These are phyloP conservation scores for Slavum lentiscoides DNA, from an alignment of 2,888 invertebrate species.

Conservation along the genomic window DNA sequence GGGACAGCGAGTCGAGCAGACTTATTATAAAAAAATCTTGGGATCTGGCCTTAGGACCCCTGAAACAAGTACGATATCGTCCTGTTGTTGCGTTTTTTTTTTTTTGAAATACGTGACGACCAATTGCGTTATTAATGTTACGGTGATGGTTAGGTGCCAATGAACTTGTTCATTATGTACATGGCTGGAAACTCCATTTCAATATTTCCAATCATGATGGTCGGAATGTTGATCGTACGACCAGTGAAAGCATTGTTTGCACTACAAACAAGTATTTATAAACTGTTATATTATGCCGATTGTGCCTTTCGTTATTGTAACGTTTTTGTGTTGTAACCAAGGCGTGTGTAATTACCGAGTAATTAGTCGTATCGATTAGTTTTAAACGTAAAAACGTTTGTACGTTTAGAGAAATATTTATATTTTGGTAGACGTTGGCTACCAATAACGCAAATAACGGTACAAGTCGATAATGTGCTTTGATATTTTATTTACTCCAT, in stretches of 20 bases:
- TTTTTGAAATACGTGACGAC: not conserved
- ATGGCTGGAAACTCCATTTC: slow-evolving; percentile 99
- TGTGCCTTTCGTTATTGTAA: not conserved
- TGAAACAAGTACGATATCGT: slow-evolving; percentile 75
- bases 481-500: no score
- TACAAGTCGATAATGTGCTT: no score
- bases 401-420: no score
- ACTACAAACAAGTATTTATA: slow-evolving; percentile 64
- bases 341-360: no score
- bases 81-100: not conserved
- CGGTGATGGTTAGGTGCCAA: slow-evolving; percentile 67
- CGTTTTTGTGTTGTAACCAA: no score
- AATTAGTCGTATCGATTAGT: no score
- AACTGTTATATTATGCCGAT: not conserved
- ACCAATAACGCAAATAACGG: no score
- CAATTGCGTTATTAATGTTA: not conserved
- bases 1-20: slow-evolving; percentile 80
- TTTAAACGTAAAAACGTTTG: no score
- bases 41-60: slow-evolving; percentile 92
- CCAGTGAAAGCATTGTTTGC: slow-evolving; percentile 94
- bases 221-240: slow-evolving; percentile 96
- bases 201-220: slow-evolving; percentile 99
- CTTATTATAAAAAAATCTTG: slow-evolving; percentile 92
- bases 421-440: no score
- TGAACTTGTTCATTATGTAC: slow-evolving; percentile 99